Evolutionary conservation across 2,888 invertebrate species (phyloP).

Genomic region (Clusia tigrina): DNA sequence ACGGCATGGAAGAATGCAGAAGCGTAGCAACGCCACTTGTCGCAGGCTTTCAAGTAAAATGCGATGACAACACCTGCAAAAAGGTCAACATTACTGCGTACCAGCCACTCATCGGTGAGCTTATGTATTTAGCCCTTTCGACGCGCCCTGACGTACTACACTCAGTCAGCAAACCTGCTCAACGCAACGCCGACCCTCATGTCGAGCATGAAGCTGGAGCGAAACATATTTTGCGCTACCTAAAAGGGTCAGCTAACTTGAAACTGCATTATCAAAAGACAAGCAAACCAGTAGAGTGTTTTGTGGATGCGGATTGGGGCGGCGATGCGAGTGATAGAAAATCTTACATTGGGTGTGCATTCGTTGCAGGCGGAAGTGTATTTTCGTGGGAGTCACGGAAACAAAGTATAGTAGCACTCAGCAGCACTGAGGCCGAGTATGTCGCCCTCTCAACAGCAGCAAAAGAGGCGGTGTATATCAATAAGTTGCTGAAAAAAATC

Average conservation of each 20-base stretch:
- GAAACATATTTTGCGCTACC: conserved; percentile 14
- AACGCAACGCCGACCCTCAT: conserved; percentile 19
- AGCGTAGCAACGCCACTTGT: conserved; percentile 14
- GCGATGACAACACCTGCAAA: conserved; percentile 13
- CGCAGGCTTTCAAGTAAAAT: conserved; percentile 19
- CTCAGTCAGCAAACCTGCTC: conserved; percentile 21
- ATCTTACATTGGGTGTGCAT: conserved; percentile 24
- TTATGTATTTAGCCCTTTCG: conserved; percentile 21
- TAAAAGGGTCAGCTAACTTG: not conserved
- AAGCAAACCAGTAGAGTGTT: conserved; percentile 19
- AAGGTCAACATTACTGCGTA: conserved; percentile 12
- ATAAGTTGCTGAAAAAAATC: conserved; percentile 18
- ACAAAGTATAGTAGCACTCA: conserved; percentile 29
- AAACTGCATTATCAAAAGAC: conserved; percentile 18
- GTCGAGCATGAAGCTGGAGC: conserved; percentile 11
- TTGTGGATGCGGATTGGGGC: conserved; percentile 33
- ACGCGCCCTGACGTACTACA: conserved; percentile 22
- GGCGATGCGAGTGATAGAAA: conserved; percentile 22
- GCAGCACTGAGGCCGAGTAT: conserved; percentile 32
- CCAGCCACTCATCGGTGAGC: conserved; percentile 14
- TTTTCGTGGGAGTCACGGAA: conserved; percentile 29
- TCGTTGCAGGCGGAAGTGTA: conserved; percentile 19
- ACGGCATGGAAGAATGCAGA: conserved; percentile 19
- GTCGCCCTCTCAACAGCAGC: conserved; percentile 31
- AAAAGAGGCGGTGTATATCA: conserved; percentile 27